Percentiles rank a stretch among this genome's conserved stretches.
phyloP scores from a whole-genome alignment of 2,888 invertebrate genomes.

The Tigriopus californicus region DNA sequence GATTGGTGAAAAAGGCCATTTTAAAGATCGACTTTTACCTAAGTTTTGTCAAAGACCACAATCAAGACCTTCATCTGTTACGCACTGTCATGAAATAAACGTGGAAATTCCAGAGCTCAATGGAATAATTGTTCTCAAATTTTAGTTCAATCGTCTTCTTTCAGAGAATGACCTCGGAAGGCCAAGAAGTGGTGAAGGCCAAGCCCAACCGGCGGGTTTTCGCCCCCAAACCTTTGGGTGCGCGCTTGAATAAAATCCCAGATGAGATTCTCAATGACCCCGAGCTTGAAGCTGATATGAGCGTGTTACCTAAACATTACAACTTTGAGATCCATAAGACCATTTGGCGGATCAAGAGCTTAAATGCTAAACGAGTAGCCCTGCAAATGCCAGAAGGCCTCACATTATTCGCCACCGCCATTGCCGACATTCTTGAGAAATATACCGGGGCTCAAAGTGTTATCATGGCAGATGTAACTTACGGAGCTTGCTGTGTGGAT shows the following conservation, averaged over 20 bases:
- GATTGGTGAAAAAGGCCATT: no score
- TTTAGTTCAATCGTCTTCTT: no score
- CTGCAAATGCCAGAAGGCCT: constrained; percentile 85
- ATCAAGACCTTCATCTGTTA: no score
- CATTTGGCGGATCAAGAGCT: constrained; percentile 76
- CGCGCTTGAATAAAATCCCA: constrained; percentile 47
- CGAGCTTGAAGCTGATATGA: constrained; percentile 47
- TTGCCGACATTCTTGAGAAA: constrained; percentile 75
- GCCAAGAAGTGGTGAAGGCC: background rate
- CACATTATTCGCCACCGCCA: constrained; percentile 62
- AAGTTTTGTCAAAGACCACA: no score
- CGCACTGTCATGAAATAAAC: no score
- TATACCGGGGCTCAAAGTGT: constrained; percentile 64
- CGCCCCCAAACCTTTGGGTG: constrained; percentile 8
- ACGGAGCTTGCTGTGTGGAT: constrained; percentile 97
- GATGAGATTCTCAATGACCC: constrained; percentile 55
- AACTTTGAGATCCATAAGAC: constrained; percentile 97
- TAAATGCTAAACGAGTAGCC: constrained; percentile 69
- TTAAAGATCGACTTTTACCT: no score
- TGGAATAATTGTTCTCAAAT: no score
- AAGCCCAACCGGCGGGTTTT: constrained; percentile 4
- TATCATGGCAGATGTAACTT: constrained; percentile 97
- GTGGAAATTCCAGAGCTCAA: no score
- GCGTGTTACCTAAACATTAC: constrained; percentile 71
- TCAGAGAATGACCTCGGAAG: background rate